Conservation (phyloP, 2,888 invertebrate genomes). For the Andrena marginata region DNA sequence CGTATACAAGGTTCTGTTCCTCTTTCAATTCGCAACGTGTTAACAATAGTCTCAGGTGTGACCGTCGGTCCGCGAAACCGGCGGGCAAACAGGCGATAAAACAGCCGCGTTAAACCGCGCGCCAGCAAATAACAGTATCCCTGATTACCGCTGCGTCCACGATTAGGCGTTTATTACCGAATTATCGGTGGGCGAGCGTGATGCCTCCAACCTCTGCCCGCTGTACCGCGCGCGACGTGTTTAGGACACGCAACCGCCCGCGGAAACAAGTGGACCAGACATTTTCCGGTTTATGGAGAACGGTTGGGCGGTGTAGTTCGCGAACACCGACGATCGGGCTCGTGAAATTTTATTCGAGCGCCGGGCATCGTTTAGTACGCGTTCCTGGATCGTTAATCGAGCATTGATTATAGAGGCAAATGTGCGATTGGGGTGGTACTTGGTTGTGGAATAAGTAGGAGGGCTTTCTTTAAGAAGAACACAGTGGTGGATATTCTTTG, state of each 20-base stretch:
- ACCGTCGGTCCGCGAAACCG: conserved; percentile 41
- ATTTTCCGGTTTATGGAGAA: conserved; percentile 48
- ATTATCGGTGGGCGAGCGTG: conserved; percentile 67
- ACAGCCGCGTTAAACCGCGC: conserved; percentile 57
- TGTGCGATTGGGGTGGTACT: too few species aligned
- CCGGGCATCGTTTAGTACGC: background rate
- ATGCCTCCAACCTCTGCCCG: conserved; percentile 24
- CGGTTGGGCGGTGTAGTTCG: conserved; percentile 23
- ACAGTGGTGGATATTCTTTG: too few species aligned
- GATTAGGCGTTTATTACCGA: conserved; percentile 72
- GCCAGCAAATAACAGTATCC: conserved; percentile 69
- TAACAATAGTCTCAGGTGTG: conserved; percentile 73
- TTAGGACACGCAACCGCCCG: conserved; percentile 30
- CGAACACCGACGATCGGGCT: conserved; percentile 13
- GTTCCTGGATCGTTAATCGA: background rate
- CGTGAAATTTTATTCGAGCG: conserved; percentile 31
- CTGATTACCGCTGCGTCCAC: conserved; percentile 68
- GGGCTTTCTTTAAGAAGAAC: too few species aligned
- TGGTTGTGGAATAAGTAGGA: too few species aligned
- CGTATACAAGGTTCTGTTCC: too few species aligned
- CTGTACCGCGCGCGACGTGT: conserved; percentile 20
- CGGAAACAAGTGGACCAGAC: conserved; percentile 44
- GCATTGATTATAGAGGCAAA: background rate
- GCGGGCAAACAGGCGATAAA: conserved; percentile 72
- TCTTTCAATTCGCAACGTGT: conserved; percentile 31